A percentile compares a stretch with the other conserved stretches of the same genome.
Conservation (phyloP, 1,140 invertebrate genomes). For the Diorhabda elongata region DNA sequence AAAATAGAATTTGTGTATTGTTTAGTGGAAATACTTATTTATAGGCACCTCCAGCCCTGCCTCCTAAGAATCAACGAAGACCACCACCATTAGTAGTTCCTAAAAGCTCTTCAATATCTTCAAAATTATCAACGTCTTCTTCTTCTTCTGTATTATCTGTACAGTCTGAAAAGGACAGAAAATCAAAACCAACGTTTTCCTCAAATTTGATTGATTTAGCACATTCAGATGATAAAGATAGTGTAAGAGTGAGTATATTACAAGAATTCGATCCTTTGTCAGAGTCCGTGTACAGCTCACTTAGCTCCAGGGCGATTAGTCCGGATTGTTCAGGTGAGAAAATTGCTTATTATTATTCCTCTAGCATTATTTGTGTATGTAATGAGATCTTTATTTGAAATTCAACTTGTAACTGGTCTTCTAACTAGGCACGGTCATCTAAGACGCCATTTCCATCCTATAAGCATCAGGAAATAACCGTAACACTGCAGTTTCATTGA, state of each 20-base stretch:
- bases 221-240: constrained; percentile 50
- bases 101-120: constrained; percentile 21
- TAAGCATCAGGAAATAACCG: too few relatives aligned
- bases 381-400: too few relatives aligned
- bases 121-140: constrained; percentile 19
- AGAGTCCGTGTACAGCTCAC: constrained; percentile 51
- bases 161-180: constrained; percentile 12
- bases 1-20: too few relatives aligned
- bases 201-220: constrained; percentile 53
- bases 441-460: too few relatives aligned
- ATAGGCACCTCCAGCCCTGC: constrained; percentile 36
- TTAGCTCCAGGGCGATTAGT: constrained; percentile 37
- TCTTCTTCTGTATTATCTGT: background rate
- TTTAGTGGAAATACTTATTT: background rate
- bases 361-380: too few relatives aligned
- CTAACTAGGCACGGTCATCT: too few relatives aligned
- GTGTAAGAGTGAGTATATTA: constrained; percentile 71
- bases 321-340: constrained; percentile 40
- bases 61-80: constrained; percentile 41
- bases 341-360: too few relatives aligned
- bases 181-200: constrained; percentile 25
- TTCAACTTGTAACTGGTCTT: too few relatives aligned
- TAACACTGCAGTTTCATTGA: too few relatives aligned
- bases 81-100: constrained; percentile 34
- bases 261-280: constrained; percentile 81